These are phyloP conservation scores for Eira barbara DNA, from an alignment of 2,113 vertebrate genomes.

Conservation along the genomic window DNA sequence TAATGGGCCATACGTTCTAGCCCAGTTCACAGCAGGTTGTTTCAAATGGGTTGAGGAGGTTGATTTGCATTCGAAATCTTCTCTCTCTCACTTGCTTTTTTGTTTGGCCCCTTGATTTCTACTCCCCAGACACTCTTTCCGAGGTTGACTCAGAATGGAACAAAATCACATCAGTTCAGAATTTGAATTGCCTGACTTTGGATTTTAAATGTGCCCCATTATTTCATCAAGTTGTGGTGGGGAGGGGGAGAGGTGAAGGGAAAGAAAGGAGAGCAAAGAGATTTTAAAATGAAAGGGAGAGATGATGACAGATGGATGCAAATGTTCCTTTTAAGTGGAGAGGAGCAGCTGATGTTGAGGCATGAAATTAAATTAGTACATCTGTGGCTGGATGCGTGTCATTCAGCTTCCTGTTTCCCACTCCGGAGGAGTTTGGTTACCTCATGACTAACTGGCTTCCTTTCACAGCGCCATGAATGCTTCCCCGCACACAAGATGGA, in stretches of 20 bases:
- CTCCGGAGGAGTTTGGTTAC: slow-evolving; percentile 81
- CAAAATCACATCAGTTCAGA: slow-evolving; percentile 65
- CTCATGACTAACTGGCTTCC: slow-evolving; percentile 53
- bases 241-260: neutral
- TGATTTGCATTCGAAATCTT: slow-evolving; percentile 75
- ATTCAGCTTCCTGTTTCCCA: slow-evolving; percentile 76
- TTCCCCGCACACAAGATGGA: neutral
- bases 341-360: slow-evolving; percentile 81
- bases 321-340: slow-evolving; percentile 81
- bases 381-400: slow-evolving; percentile 86
- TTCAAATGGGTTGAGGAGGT: slow-evolving; percentile 52
- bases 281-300: slow-evolving; percentile 75
- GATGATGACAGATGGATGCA: slow-evolving; percentile 83
- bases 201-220: slow-evolving; percentile 70
- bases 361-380: slow-evolving; percentile 95
- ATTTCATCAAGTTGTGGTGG: slow-evolving; percentile 59
- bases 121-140: slow-evolving; percentile 65
- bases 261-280: slow-evolving; percentile 69
- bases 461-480: slow-evolving; percentile 19
- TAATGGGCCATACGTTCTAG: slow-evolving; percentile 64
- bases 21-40: slow-evolving; percentile 71
- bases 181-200: slow-evolving; percentile 64
- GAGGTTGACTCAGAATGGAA: slow-evolving; percentile 67
- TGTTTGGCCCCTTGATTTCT: slow-evolving; percentile 72
- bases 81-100: slow-evolving; percentile 57